Percentiles rank a stretch among this genome's conserved stretches.
These are phyloP conservation scores for Meles meles DNA, from an alignment of 2,113 vertebrate genomes.

Conservation along the genomic window DNA sequence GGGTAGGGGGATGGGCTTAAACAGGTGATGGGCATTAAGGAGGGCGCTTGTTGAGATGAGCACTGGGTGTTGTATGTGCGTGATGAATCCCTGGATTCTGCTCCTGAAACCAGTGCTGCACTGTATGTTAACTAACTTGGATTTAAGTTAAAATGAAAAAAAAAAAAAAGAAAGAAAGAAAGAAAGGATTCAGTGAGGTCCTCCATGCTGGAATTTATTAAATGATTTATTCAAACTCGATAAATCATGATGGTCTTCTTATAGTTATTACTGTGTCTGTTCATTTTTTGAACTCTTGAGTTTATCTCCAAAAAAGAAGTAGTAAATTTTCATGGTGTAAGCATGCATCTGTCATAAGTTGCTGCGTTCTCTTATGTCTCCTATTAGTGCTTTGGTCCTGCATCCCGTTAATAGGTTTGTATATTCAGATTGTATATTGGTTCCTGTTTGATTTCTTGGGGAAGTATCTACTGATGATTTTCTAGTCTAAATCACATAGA, in stretches of 20 bases:
- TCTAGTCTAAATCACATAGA: not conserved
- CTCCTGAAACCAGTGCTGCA: not conserved
- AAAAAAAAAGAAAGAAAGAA: not conserved
- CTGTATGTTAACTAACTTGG: not conserved
- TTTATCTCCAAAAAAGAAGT: not conserved
- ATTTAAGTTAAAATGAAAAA: not conserved
- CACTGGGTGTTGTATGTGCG: not conserved
- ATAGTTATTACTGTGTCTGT: not conserved
- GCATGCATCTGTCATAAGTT: not conserved
- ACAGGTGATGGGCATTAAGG: not conserved
- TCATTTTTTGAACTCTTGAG: not conserved
- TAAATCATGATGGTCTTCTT: not conserved
- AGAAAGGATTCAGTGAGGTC: not conserved
- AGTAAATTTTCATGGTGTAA: not conserved
- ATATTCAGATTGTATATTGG: not conserved
- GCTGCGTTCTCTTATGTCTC: not conserved
- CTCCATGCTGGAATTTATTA: not conserved
- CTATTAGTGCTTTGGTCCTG: not conserved
- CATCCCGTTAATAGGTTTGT: not conserved
- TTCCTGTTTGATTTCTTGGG: not conserved
- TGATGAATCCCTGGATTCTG: not conserved
- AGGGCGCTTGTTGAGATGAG: not conserved
- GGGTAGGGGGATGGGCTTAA: not conserved
- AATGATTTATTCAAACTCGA: not conserved
- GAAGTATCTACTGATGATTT: not conserved